Percentiles rank a stretch among this genome's conserved stretches.
Evolutionary conservation across 2,113 vertebrate species (phyloP).

Genomic region (Chaetodon trifascialis): DNA sequence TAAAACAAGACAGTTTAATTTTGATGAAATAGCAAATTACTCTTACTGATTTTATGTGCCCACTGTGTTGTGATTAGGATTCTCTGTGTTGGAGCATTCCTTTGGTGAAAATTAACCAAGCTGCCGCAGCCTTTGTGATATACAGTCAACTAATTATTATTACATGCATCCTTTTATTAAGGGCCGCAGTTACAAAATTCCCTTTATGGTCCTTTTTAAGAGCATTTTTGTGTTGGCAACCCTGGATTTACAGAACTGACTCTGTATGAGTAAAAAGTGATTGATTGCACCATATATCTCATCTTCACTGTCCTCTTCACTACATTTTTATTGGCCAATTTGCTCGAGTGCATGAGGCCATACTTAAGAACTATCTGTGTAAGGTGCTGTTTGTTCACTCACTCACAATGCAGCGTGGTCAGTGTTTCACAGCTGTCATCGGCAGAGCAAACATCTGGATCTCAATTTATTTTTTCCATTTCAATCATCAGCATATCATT

Average conservation of each 20-base stretch:
- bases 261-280: background rate
- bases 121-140: background rate
- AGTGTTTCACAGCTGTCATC: background rate
- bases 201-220: background rate
- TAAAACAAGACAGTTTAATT: constrained; percentile 23
- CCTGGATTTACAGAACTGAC: background rate
- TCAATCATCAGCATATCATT: background rate
- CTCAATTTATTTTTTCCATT: background rate
- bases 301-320: background rate
- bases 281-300: background rate
- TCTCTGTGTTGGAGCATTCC: background rate
- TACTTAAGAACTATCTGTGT: background rate
- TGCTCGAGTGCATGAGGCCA: background rate
- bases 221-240: background rate
- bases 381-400: background rate
- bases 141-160: constrained; percentile 12
- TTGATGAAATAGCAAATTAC: background rate
- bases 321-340: background rate
- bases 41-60: background rate
- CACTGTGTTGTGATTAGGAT: constrained; percentile 33
- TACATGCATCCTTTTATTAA: constrained; percentile 11
- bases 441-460: too few species aligned
- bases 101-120: background rate
- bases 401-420: background rate
- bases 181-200: background rate